Evolutionary conservation across 2,797 vertebrate genomes (phyloP).

Genomic region (Erethizon dorsatum): DNA sequence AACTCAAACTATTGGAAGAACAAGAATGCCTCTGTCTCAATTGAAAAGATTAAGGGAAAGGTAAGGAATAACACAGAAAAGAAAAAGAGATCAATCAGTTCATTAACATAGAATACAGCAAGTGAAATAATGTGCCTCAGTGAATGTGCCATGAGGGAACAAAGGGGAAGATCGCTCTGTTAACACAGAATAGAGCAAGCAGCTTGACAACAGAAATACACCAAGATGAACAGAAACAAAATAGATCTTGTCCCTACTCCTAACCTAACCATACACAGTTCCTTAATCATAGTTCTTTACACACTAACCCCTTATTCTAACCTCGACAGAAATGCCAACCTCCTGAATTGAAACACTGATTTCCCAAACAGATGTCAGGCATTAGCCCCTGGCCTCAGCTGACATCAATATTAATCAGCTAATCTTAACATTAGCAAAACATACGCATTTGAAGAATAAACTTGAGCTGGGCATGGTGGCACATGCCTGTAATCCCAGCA

Average conservation of each 20-base stretch:
- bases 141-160: constrained; percentile 30
- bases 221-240: constrained; percentile 67
- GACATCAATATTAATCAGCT: constrained; percentile 86
- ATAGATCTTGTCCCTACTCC: constrained; percentile 67
- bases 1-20: background rate
- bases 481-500: too few relatives aligned
- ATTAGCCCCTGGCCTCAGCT: constrained; percentile 83
- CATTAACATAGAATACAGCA: constrained; percentile 72
- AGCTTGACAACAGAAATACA: constrained; percentile 62
- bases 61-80: constrained; percentile 40
- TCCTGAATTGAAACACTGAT: constrained; percentile 81
- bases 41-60: constrained; percentile 62
- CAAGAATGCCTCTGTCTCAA: background rate
- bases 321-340: constrained; percentile 79
- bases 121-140: constrained; percentile 62
- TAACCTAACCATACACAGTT: constrained; percentile 71
- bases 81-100: constrained; percentile 66
- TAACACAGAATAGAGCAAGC: constrained; percentile 77
- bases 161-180: constrained; percentile 78
- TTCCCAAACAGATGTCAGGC: constrained; percentile 85
- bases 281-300: constrained; percentile 79
- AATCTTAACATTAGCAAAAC: constrained; percentile 85
- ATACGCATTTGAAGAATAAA: constrained; percentile 78
- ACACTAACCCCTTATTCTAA: constrained; percentile 80
- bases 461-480: background rate